These are phyloP conservation scores for Epinotia nisella DNA, from an alignment of 2,888 invertebrate species.

Conservation along the genomic window DNA sequence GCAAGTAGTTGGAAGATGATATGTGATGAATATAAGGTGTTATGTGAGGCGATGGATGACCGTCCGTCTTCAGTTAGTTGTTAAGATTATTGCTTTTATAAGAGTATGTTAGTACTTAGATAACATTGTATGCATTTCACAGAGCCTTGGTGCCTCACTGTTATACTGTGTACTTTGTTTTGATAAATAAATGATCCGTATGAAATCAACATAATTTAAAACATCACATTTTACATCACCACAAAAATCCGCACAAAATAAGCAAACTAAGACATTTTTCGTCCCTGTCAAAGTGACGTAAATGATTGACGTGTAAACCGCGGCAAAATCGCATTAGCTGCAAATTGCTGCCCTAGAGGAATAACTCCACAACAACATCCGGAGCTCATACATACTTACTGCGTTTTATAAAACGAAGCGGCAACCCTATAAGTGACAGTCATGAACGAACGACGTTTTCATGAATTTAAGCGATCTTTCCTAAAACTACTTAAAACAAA, in stretches of 20 bases:
- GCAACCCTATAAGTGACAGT: conserved; percentile 12
- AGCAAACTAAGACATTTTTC: neutral
- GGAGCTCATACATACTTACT: neutral
- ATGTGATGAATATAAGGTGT: no score
- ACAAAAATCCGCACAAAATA: neutral
- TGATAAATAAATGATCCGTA: no score
- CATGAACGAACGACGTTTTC: conserved; percentile 2
- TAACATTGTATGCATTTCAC: no score
- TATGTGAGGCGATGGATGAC: no score
- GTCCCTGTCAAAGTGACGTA: conserved; percentile 6
- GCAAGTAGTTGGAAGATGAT: no score
- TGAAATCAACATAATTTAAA: neutral
- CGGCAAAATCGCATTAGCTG: neutral
- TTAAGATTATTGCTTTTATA: no score
- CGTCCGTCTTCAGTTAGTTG: no score
- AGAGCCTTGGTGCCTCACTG: no score
- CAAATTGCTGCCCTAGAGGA: neutral
- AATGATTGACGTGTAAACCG: conserved; percentile 7
- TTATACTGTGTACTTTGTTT: no score
- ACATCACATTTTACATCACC: neutral
- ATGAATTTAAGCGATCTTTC: neutral
- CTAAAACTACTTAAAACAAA: conserved; percentile 6
- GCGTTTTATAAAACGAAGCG: neutral
- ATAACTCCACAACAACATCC: neutral
- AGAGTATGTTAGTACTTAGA: no score